Evolutionary conservation across 2,113 vertebrate species (phyloP), one percentile per base, ranked within the genome.

Genomic region (Hyaena hyaena): DNA sequence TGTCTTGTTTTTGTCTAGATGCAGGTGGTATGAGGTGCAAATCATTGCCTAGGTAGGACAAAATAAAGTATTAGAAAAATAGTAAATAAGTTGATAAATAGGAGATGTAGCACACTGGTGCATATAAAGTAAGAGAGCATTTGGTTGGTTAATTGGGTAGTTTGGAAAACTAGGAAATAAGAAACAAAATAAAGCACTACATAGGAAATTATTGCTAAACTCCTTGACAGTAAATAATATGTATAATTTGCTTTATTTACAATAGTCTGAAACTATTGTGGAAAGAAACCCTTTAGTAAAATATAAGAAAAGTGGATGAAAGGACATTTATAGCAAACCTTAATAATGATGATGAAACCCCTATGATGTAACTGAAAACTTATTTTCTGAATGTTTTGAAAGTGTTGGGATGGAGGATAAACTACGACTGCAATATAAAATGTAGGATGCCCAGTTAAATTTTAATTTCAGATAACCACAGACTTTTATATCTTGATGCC

Each of bases 401-500:
- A 73, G 7, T 88, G 23, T 79, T 74, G 16, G 31, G 45, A 76
- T 83, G 15, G 61, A 69, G 16, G 23, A 73, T 79, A 66, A 93
- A 79, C 21, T 83, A 79, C 9, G 31, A 28, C 31, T 96, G 48
- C n/a, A 24, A 79, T 80, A 79, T 66, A 91, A 95, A 93, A 65
- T 74, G 53, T 23, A 96, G 48, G 35, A 92, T 90, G 19, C 53
- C 19, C 26, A 33, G 4, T 39, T 69, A 90, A 65, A 65, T 50
- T 65, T 94, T 71, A 86, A 86, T 88, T 97, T 87, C 58, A 87
- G 63, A 45, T 33, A 88, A 79, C 89, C 39, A 90, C 50, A 55
- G 23, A 91, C 85, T 69, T 95, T 76, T 80, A 69, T 71, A n/a
- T 21, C 33, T 35, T 9, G 4, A 19, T 77, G 10, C 23, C 55